Evolutionary conservation across 2,113 vertebrate species (phyloP).

Genomic region (Petrocephalus zakoni): DNA sequence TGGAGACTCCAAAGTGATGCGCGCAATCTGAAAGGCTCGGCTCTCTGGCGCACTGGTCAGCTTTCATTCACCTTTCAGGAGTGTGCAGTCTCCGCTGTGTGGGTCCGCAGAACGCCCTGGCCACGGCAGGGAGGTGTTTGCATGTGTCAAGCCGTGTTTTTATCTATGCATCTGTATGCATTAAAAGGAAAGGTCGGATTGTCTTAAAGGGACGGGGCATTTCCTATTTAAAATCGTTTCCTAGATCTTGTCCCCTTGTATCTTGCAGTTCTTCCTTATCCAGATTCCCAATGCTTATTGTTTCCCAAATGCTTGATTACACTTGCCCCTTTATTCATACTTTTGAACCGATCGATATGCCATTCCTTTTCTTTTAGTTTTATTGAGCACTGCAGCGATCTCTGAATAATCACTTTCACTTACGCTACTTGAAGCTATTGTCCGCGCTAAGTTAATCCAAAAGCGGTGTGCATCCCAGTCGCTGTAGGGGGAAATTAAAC

Average conservation of each 20-base stretch:
- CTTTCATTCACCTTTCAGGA: not conserved
- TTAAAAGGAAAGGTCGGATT: not conserved
- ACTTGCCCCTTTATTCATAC: constrained; percentile 27
- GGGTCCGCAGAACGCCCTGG: not conserved
- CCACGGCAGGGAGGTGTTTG: constrained; percentile 14
- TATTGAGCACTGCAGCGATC: constrained; percentile 25
- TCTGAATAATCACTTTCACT: constrained; percentile 15
- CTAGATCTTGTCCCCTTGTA: not conserved
- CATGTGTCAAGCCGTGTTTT: not conserved
- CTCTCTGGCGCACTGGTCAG: not conserved
- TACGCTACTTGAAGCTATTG: constrained; percentile 1
- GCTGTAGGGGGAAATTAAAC: not conserved
- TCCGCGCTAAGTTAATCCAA: not conserved
- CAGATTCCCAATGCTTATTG: not conserved
- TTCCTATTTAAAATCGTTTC: not conserved
- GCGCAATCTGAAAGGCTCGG: not conserved
- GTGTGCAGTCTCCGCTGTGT: not conserved
- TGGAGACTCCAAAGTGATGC: not conserved
- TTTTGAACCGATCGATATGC: constrained; percentile 13
- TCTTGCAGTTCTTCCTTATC: not conserved
- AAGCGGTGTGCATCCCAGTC: not conserved
- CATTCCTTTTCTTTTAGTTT: not conserved
- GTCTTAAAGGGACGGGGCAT: not conserved
- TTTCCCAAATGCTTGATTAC: not conserved
- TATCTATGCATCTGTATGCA: not conserved